A percentile compares a stretch with the other conserved stretches of the same genome.
Evolutionary conservation across 1,140 invertebrate species (phyloP).

Genomic region (Bombus confusus): DNA sequence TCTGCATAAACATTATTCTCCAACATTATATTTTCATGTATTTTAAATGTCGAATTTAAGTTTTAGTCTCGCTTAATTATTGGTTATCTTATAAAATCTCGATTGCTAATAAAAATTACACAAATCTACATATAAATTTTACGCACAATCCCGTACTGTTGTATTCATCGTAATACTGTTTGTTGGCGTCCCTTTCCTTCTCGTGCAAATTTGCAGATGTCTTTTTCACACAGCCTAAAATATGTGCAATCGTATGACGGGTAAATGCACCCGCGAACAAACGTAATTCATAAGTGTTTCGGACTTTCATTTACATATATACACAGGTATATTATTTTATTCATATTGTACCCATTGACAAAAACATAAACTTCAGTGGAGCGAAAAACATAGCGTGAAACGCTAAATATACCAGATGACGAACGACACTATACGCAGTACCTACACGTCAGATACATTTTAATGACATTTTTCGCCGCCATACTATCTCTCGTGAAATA

Average conservation of each 20-base stretch:
- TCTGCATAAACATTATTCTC: neutral
- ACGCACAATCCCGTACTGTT: too few species aligned
- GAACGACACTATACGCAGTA: neutral
- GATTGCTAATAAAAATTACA: neutral
- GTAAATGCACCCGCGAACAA: neutral
- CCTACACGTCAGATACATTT: neutral
- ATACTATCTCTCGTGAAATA: constrained; percentile 36
- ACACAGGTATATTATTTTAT: constrained; percentile 17
- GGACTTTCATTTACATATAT: neutral
- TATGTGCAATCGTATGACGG: constrained; percentile 1
- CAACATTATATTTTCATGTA: too few species aligned
- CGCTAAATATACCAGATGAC: constrained; percentile 13
- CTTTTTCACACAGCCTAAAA: constrained; percentile 23
- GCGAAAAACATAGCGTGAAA: neutral
- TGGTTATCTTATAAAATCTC: neutral
- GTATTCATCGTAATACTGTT: neutral
- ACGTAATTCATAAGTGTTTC: constrained; percentile 6
- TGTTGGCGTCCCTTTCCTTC: neutral
- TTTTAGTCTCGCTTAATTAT: neutral
- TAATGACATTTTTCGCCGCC: neutral
- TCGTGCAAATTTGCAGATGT: constrained; percentile 28
- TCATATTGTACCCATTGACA: neutral
- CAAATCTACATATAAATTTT: neutral
- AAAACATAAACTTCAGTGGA: neutral
- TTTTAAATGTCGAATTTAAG: neutral